Conservation (phyloP, 2,113 vertebrate genomes). For the Setophaga kirtlandii region DNA sequence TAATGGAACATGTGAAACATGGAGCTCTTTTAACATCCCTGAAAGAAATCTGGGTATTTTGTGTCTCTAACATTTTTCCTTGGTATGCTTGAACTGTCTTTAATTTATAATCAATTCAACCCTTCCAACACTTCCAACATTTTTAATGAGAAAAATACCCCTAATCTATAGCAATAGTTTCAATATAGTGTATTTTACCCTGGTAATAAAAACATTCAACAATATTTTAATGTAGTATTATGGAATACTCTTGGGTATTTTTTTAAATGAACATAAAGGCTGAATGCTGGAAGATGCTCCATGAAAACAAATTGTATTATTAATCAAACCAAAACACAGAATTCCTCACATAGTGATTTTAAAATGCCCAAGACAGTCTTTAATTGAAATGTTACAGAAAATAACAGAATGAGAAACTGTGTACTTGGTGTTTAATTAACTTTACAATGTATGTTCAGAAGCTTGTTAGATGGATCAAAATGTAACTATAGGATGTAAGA, state of each 20-base stretch:
- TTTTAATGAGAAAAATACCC: background rate
- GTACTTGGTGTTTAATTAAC: conserved; percentile 40
- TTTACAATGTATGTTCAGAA: conserved; percentile 1
- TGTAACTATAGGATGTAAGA: background rate
- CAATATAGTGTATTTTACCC: background rate
- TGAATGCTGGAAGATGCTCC: background rate
- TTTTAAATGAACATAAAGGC: background rate
- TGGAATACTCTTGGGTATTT: background rate
- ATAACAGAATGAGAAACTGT: background rate
- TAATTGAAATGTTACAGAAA: conserved; percentile 45
- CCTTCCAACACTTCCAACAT: background rate
- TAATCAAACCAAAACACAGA: conserved; percentile 24
- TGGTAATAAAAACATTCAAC: background rate
- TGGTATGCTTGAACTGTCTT: background rate
- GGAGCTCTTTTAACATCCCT: background rate
- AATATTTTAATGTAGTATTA: background rate
- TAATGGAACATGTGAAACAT: background rate
- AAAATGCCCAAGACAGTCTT: conserved; percentile 16
- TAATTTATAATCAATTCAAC: background rate
- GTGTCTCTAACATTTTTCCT: background rate
- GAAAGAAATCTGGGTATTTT: background rate
- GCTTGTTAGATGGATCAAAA: background rate
- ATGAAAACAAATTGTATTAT: conserved; percentile 28
- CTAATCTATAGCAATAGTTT: background rate
- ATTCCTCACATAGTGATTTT: conserved; percentile 3